Conservation (phyloP, 2,113 vertebrate species). For the Salminus brasiliensis region DNA sequence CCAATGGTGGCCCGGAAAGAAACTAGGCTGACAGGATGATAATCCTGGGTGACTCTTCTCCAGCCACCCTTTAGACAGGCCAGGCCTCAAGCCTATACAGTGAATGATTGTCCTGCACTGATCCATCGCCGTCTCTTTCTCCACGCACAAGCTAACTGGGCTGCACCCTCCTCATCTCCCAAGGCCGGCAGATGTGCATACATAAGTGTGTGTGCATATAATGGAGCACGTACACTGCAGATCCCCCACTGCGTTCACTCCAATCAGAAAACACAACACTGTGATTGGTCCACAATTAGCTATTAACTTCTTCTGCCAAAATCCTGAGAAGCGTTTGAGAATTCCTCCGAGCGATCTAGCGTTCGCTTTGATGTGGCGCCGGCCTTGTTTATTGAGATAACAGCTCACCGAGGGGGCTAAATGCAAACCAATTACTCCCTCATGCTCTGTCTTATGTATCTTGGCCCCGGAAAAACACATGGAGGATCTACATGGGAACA, state of each 20-base stretch:
- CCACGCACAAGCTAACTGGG: background rate
- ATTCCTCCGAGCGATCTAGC: constrained; percentile 15
- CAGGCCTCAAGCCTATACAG: too few species aligned
- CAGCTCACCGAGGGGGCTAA: constrained; percentile 30
- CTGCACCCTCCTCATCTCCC: background rate
- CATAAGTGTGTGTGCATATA: background rate
- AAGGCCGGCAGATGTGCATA: background rate
- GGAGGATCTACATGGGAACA: constrained; percentile 26
- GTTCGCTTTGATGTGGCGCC: constrained; percentile 47
- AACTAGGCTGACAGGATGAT: too few species aligned
- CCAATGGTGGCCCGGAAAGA: too few species aligned
- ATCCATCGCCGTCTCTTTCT: background rate
- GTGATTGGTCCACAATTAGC: constrained; percentile 38
- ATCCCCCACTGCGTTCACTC: background rate
- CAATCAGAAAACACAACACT: constrained; percentile 16
- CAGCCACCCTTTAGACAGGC: too few species aligned
- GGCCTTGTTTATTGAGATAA: constrained; percentile 54
- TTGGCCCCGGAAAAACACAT: constrained; percentile 11
- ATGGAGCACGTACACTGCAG: background rate
- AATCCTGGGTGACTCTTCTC: too few species aligned
- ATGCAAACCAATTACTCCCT: constrained; percentile 39
- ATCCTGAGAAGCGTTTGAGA: constrained; percentile 35
- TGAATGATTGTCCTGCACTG: too few species aligned
- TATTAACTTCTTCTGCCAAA: constrained; percentile 40
- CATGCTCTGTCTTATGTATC: constrained; percentile 50